Evolutionary conservation across 2,113 vertebrate species (phyloP).

Genomic region (Nycticryphes semicollaris): DNA sequence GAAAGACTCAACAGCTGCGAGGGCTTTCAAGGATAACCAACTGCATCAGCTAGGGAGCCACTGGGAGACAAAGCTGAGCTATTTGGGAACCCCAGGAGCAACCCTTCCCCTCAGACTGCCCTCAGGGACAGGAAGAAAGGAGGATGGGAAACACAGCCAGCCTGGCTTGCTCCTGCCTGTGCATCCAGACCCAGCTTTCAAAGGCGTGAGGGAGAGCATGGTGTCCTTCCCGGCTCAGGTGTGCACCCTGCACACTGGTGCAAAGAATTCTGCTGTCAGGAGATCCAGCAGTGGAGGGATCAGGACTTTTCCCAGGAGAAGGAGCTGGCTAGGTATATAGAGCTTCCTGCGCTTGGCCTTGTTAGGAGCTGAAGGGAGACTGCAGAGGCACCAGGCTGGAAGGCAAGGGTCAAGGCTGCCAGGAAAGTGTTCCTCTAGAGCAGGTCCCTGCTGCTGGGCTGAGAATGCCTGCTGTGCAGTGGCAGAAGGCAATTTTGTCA

Average conservation of each 20-base stretch:
- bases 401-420: background rate
- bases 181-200: background rate
- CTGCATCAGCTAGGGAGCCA: background rate
- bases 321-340: background rate
- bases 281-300: background rate
- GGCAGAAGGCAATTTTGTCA: background rate
- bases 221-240: background rate
- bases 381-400: background rate
- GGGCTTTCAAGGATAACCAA: constrained; percentile 11
- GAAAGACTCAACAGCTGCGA: background rate
- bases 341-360: background rate
- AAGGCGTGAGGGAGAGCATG: background rate
- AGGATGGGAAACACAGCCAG: rapidly evolving
- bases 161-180: background rate
- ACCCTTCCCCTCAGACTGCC: background rate
- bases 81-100: background rate
- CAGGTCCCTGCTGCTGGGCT: background rate
- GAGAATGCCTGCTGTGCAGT: background rate
- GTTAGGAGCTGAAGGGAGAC: background rate
- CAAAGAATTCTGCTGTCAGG: background rate
- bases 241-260: rapidly evolving
- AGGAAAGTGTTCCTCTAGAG: background rate
- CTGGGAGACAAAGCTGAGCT: background rate
- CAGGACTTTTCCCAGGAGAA: background rate
- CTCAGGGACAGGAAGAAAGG: background rate